Percentiles rank a stretch among this genome's conserved stretches.
phyloP scores from a whole-genome alignment of 2,797 vertebrate species.

The Galagoides demidoff region DNA sequence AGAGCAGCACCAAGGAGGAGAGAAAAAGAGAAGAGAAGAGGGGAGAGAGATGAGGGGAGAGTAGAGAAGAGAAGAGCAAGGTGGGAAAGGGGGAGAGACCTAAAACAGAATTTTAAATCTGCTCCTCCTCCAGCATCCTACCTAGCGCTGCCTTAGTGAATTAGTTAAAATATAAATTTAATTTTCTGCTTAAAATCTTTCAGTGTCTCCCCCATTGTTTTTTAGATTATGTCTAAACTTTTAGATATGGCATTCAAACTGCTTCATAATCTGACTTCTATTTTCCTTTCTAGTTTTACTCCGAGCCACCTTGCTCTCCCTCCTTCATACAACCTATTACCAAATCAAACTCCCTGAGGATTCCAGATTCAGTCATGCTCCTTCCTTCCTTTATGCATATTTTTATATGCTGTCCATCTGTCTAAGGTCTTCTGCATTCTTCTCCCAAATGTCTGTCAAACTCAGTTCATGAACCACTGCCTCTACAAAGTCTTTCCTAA shows the following conservation, averaged over 20 bases:
- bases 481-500: constrained; percentile 6
- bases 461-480: background rate
- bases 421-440: constrained; percentile 46
- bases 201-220: background rate
- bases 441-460: background rate
- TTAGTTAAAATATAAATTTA: constrained; percentile 37
- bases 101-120: constrained; percentile 54
- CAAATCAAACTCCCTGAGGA: background rate
- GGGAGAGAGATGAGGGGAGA: too few species aligned
- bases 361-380: background rate
- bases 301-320: background rate
- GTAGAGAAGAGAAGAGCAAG: too few species aligned
- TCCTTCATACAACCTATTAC: background rate
- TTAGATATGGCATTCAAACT: background rate
- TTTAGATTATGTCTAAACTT: background rate
- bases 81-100: background rate
- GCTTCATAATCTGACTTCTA: background rate
- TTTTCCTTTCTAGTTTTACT: constrained; percentile 22
- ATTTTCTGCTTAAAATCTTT: constrained; percentile 54
- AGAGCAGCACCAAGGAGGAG: too few species aligned
- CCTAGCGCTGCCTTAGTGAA: background rate
- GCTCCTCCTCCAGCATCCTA: background rate
- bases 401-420: constrained; percentile 19
- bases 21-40: too few species aligned
- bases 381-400: background rate